Evolutionary conservation across 2,113 vertebrate genomes (phyloP).

Genomic region (Camelus dromedarius): DNA sequence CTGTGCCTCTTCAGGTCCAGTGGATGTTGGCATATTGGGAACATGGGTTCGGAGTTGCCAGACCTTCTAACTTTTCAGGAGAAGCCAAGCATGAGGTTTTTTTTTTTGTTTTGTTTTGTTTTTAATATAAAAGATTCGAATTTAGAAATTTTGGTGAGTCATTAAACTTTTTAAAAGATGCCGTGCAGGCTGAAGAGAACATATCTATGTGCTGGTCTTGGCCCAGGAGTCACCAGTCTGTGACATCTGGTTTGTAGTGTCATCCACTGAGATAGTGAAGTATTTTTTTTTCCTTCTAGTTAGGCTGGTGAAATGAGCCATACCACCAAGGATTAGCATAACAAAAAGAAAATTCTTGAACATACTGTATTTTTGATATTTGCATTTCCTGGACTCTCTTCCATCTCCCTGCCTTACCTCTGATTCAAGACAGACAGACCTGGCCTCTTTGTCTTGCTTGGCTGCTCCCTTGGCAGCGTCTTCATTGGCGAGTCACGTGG

Average conservation of each 20-base stretch:
- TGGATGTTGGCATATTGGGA: background rate
- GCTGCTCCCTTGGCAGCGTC: background rate
- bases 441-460: background rate
- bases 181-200: background rate
- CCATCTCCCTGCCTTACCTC: background rate
- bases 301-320: conserved; percentile 4
- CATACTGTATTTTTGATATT: background rate
- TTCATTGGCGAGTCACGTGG: background rate
- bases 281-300: background rate
- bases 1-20: background rate
- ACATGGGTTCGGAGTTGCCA: background rate
- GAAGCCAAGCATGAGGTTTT: background rate
- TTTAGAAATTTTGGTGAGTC: background rate
- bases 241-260: background rate
- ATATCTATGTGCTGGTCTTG: background rate
- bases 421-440: background rate
- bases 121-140: background rate
- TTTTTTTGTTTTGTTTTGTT: background rate
- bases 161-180: background rate
- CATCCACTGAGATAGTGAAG: background rate
- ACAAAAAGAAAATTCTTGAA: background rate
- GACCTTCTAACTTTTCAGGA: background rate
- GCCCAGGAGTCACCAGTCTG: background rate
- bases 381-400: background rate
- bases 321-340: background rate